Base-by-base conservation (phyloP, 2,797 vertebrate species). In the Limnodromus scolopaceus region DNA sequence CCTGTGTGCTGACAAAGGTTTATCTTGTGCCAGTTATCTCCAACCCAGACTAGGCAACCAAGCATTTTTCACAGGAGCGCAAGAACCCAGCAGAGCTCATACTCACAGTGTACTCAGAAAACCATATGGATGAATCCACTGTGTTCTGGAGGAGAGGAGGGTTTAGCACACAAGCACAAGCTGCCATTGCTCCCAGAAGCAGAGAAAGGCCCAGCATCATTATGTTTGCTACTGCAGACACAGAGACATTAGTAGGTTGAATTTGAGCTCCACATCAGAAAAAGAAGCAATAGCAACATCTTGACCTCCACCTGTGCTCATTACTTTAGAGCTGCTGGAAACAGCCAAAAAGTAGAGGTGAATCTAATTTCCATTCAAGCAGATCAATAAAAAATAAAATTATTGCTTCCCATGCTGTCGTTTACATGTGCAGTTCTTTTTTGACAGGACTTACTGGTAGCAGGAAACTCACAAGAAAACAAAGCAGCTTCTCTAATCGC, bases 351-450 rank as follows among this genome's bases (percentile, higher is more conserved):
- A 63, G n/a, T 34, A 84, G 66, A 65, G 17, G 16, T 48, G 1
- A 87, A 75, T 82, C 48, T 8, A 55, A 38, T 69, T 93, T 72
- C 11, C 51, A 39, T 70, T 51, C 39, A 91, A 87, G 58, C 27
- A 84, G 66, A 89, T 13, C 15, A 84, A 80, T 28, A 43, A 76
- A 82, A 68, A 54, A 17, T 14, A 43, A 83, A 92, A 66, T 38
- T 7, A 22, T 61, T 3, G 1, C 7, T 84, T 92, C 63, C 64
- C 54, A 17, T 61, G 46, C 30, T 77, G 12, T 77, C 18, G 14
- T 91, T 41, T 41, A 12, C 41, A 28, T 61, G 36, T 13, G 4
- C 15, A 23, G 7, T 22, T 68, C 9, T 75, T 81, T 69, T 76
- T 82, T 55, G 39, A 9, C 13, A 9, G 13, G 14, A 39, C 51